Evolutionary conservation across 2,797 vertebrate species (phyloP).

Genomic region (Enoplosus armatus): DNA sequence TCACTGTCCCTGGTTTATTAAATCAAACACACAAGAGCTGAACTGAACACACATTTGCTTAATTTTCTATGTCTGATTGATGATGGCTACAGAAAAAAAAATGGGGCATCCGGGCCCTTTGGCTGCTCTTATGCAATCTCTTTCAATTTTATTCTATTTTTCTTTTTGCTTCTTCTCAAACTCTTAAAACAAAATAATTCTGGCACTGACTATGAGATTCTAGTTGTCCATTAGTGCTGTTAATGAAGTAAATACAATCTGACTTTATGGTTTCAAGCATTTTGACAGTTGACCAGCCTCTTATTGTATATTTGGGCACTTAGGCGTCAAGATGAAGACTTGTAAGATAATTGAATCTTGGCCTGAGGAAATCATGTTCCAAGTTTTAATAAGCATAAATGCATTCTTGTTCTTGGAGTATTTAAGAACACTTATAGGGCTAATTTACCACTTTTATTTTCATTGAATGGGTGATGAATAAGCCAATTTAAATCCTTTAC

Average conservation of each 20-base stretch:
- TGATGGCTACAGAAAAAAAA: slow-evolving; percentile 54
- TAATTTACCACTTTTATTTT: slow-evolving; percentile 52
- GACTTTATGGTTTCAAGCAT: slow-evolving; percentile 5
- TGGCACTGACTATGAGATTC: slow-evolving; percentile 29
- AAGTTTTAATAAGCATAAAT: slow-evolving; percentile 43
- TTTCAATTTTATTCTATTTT: slow-evolving; percentile 30
- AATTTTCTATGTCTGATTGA: slow-evolving; percentile 65
- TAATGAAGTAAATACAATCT: slow-evolving; percentile 38
- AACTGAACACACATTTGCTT: slow-evolving; percentile 58
- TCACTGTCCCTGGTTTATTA: slow-evolving; percentile 49
- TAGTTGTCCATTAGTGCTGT: slow-evolving; percentile 24
- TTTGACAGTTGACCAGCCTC: slow-evolving; percentile 31
- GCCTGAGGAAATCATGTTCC: slow-evolving; percentile 22
- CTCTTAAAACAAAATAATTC: slow-evolving; percentile 49
- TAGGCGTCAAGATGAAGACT: background rate
- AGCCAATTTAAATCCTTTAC: slow-evolving; percentile 43
- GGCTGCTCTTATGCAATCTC: slow-evolving; percentile 48
- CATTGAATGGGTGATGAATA: slow-evolving; percentile 52
- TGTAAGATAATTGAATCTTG: slow-evolving; percentile 24
- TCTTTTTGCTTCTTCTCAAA: slow-evolving; percentile 39
- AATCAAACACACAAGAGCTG: slow-evolving; percentile 60
- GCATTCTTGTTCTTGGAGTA: slow-evolving; percentile 42
- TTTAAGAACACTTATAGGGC: slow-evolving; percentile 37
- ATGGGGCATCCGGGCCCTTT: slow-evolving; percentile 56
- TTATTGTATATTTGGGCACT: slow-evolving; percentile 10